Evolutionary conservation across 2,888 invertebrate species (phyloP).

Genomic region (Penaeus monodon): DNA sequence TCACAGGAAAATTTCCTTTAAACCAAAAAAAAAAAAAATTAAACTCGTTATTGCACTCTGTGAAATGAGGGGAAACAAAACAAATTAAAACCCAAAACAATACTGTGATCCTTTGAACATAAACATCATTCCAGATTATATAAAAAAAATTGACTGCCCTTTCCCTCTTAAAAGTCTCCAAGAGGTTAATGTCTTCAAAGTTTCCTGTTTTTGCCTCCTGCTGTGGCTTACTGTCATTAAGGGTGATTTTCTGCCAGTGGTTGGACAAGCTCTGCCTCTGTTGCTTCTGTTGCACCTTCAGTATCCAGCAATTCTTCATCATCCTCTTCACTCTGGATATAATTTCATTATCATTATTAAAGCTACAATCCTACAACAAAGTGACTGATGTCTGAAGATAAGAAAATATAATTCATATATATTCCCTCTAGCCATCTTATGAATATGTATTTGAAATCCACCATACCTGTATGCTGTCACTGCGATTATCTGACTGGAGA

Average conservation of each 20-base stretch:
- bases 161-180: conserved; percentile 45
- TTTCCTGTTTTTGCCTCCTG: conserved; percentile 20
- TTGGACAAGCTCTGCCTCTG: conserved; percentile 30
- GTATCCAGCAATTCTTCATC: conserved; percentile 58
- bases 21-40: too few species aligned
- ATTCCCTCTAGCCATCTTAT: too few species aligned
- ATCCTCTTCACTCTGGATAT: conserved; percentile 44
- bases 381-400: too few species aligned
- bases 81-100: too few species aligned
- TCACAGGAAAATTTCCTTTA: too few species aligned
- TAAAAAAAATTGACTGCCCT: too few species aligned
- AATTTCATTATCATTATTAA: conserved; percentile 16
- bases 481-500: conserved; percentile 72
- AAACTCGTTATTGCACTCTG: too few species aligned
- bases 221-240: conserved; percentile 4
- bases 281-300: conserved; percentile 30
- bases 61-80: too few species aligned
- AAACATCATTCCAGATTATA: neutral
- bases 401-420: too few species aligned
- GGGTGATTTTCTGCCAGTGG: conserved; percentile 32
- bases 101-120: neutral
- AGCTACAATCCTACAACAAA: too few species aligned
- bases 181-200: conserved; percentile 58
- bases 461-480: conserved; percentile 35
- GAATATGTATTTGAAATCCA: neutral